phyloP scores from a whole-genome alignment of 2,797 vertebrate species.

The Argyrosomus regius region DNA sequence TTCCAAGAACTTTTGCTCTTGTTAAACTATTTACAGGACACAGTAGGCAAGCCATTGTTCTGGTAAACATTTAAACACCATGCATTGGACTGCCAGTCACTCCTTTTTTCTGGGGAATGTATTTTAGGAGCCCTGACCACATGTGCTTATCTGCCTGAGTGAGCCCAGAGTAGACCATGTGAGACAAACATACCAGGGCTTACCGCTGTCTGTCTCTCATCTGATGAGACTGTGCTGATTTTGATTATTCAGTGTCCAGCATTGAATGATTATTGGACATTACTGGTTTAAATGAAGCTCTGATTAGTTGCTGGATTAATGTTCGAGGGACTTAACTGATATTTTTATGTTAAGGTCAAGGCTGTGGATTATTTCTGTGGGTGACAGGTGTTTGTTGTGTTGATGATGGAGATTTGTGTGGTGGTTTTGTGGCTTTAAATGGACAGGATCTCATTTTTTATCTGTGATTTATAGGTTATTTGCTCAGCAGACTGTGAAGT shows the following conservation, averaged over 20 bases:
- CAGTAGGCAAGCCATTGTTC: conserved; percentile 76
- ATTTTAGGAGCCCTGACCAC: conserved; percentile 83
- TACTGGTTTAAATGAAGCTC: conserved; percentile 33
- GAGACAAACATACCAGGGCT: conserved; percentile 76
- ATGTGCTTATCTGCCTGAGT: conserved; percentile 80
- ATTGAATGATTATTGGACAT: conserved; percentile 14
- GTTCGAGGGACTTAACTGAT: background rate
- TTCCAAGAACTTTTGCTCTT: conserved; percentile 63
- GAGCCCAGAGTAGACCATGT: conserved; percentile 77
- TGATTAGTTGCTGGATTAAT: conserved; percentile 24
- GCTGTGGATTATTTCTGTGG: conserved; percentile 38
- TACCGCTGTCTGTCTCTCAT: conserved; percentile 66
- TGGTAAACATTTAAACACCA: conserved; percentile 72
- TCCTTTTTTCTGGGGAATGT: conserved; percentile 82
- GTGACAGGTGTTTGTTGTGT: conserved; percentile 40
- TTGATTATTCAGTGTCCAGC: conserved; percentile 41
- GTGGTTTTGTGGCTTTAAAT: conserved; percentile 41
- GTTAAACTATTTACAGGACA: conserved; percentile 70
- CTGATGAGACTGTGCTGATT: conserved; percentile 59
- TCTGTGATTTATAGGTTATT: conserved; percentile 27
- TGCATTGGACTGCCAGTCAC: conserved; percentile 64
- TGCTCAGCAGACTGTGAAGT: background rate
- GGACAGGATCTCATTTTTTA: conserved; percentile 29
- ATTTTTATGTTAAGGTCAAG: conserved; percentile 28
- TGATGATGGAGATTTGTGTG: conserved; percentile 21